Evolutionary conservation across 2,797 vertebrate species (phyloP), one percentile per base, ranked within the genome.

Genomic region (Spea hammondii): DNA sequence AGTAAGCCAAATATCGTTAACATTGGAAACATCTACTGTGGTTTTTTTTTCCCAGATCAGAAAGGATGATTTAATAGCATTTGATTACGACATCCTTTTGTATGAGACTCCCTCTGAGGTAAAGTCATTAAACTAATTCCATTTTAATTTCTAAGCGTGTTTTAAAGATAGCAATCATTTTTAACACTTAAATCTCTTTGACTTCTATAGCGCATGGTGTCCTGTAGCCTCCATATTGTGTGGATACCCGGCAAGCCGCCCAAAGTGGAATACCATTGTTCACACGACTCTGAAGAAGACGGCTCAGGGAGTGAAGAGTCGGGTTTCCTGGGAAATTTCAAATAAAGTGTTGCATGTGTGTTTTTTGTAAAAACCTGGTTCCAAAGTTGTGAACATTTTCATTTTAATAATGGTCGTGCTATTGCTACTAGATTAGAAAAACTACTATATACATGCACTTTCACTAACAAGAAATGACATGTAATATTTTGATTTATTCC

Each of bases 31-130:
- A 11, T 51, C 17, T 11, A 8, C 50, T 32, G 62, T 2, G 12
- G n/a, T 83, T 32, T 82, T 10, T 60, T 70, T 77, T 65, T n/a
- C n/a, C 62, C 79, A 93, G 92, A 71, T 85, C 46, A 86, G 85
- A 8, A 62, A 79, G 3, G 87, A 87, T 6, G 83, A 84, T 6
- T 76, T 77, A 0, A 7, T 86, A 4, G 89, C 91, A 14, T 91
- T 92, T 79, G 87, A 90, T 79, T 93, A 86, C 32, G 86, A 72
- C 0, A 64, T 88, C 62, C 77, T 88, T 0, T 88, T 93, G 65
- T 86, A 89, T 0, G 89, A 91, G 81, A 82, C 85, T 0, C 85
- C 85, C 9, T 90, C 86, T 5, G 87, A 92, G 91, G 92, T 93
- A 88, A 88, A 49, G 17, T 45, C 2, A 44, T 4, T 49, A 44